phyloP scores from a whole-genome alignment of 2,113 vertebrate genomes.

The Dromas ardeola region DNA sequence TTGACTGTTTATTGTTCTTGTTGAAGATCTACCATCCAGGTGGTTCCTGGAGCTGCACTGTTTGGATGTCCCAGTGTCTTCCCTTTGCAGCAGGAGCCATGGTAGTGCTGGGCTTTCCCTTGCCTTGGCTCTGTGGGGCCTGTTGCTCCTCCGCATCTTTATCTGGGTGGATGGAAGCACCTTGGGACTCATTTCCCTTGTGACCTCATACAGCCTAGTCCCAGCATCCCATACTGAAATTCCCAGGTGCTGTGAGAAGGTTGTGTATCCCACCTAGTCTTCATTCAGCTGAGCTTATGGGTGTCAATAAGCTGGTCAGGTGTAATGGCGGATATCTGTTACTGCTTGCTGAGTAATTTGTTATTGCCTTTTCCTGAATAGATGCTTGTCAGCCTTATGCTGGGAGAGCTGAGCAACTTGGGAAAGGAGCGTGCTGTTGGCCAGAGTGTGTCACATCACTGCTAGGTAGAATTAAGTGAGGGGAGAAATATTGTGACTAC shows the following conservation, averaged over 20 bases:
- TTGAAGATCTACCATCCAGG: accelerated
- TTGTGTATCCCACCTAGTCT: background rate
- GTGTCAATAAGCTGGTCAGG: background rate
- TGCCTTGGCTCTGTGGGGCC: background rate
- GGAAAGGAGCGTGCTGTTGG: background rate
- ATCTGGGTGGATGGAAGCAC: background rate
- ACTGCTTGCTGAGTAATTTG: background rate
- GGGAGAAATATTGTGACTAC: background rate
- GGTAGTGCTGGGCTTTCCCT: background rate
- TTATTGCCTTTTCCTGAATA: background rate
- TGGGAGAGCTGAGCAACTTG: background rate
- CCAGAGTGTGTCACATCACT: background rate
- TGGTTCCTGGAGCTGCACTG: background rate
- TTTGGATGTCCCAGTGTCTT: background rate
- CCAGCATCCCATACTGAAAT: accelerated
- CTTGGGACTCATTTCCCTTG: accelerated
- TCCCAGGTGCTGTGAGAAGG: background rate
- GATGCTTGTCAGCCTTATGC: background rate
- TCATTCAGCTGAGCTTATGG: no score
- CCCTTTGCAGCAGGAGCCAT: background rate
- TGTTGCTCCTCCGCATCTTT: background rate
- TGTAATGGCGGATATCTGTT: background rate
- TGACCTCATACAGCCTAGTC: background rate
- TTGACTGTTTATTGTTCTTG: background rate
- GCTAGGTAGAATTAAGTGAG: background rate